These are phyloP conservation scores for Picathartes gymnocephalus DNA, from an alignment of 2,113 vertebrate genomes.

Conservation along the genomic window DNA sequence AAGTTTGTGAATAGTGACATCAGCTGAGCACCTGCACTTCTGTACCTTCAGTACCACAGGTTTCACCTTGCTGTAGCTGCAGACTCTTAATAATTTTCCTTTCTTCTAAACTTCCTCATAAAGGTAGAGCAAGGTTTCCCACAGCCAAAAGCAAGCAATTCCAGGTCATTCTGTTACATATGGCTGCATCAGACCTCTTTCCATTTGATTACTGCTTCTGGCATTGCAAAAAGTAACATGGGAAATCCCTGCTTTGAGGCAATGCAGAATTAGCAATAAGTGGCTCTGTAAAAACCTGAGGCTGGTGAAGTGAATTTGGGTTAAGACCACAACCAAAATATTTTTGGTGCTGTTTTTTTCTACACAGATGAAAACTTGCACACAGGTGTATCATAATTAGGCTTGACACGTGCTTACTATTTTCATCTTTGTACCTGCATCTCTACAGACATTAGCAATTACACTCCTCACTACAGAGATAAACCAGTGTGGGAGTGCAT, in stretches of 20 bases:
- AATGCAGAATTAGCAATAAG: slow-evolving; percentile 19
- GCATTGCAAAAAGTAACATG: slow-evolving; percentile 3
- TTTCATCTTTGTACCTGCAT: background rate
- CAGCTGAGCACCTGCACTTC: background rate
- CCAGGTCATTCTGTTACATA: background rate
- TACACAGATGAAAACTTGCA: background rate
- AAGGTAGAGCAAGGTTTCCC: background rate
- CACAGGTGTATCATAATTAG: background rate
- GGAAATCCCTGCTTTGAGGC: slow-evolving; percentile 46
- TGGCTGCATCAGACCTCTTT: slow-evolving; percentile 1
- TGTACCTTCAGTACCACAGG: background rate
- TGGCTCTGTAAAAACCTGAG: slow-evolving; percentile 4
- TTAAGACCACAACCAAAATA: slow-evolving; percentile 18
- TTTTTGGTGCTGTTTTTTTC: background rate
- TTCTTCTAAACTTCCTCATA: background rate
- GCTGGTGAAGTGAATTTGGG: slow-evolving; percentile 19
- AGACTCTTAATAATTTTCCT: background rate
- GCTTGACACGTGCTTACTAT: background rate
- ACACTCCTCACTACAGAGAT: background rate
- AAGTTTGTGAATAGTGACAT: background rate
- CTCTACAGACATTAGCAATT: background rate
- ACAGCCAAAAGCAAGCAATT: background rate
- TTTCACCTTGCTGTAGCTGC: background rate
- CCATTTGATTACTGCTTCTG: slow-evolving; percentile 9
- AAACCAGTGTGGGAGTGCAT: background rate